phyloP scores from a whole-genome alignment of 2,797 vertebrate species.

The Neosilurus hyrtlii region DNA sequence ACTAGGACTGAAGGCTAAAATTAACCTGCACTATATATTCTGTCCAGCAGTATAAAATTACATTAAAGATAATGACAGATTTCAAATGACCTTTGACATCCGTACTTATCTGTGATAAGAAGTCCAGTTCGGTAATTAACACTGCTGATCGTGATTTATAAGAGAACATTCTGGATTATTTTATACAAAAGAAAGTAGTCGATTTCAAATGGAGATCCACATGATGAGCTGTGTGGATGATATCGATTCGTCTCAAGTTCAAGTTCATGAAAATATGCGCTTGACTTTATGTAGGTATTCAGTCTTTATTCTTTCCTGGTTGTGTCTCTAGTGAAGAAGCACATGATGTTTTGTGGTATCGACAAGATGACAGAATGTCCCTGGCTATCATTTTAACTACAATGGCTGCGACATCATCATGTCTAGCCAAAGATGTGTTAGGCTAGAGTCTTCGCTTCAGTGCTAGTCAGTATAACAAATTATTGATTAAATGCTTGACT shows the following conservation, averaged over 20 bases:
- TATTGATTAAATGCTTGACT: not conserved
- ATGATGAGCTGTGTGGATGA: not conserved
- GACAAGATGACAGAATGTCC: not conserved
- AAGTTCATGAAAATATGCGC: not conserved
- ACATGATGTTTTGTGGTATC: not conserved
- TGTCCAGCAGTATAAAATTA: slow-evolving; percentile 3
- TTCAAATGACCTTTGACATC: slow-evolving; percentile 33
- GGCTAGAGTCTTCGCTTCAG: not conserved
- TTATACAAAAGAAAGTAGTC: not conserved
- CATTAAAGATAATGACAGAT: slow-evolving; percentile 13
- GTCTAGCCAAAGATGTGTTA: not conserved
- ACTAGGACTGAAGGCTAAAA: slow-evolving; percentile 4
- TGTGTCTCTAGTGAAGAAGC: not conserved
- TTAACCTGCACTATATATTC: slow-evolving; percentile 27
- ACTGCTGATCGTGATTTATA: not conserved
- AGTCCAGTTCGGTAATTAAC: slow-evolving; percentile 3
- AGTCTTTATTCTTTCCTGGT: not conserved
- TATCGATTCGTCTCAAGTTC: not conserved
- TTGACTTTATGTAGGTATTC: too few relatives aligned
- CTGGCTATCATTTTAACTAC: not conserved
- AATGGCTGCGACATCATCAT: not conserved
- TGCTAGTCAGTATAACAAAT: not conserved
- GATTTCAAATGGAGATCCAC: not conserved
- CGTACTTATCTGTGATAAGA: slow-evolving; percentile 20
- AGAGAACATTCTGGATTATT: not conserved